Conservation (phyloP, 1,140 invertebrate species). For the Wasmannia auropunctata region DNA sequence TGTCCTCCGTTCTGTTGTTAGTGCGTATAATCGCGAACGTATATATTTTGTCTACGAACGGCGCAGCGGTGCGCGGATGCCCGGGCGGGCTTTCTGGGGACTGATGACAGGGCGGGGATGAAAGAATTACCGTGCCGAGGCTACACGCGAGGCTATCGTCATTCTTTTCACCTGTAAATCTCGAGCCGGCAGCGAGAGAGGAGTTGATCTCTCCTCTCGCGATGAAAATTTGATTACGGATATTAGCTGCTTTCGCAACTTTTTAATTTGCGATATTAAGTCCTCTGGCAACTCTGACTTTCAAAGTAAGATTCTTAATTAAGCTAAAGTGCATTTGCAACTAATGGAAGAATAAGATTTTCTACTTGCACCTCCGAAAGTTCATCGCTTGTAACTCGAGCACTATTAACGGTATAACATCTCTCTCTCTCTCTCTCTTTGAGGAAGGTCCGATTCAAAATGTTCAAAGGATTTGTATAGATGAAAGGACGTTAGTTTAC, state of each 20-base stretch:
- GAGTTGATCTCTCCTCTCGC: constrained; percentile 3
- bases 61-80: too few species aligned
- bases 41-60: constrained; percentile 55
- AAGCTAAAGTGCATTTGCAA: constrained; percentile 60
- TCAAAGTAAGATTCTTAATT: constrained; percentile 54
- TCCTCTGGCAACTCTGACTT: constrained; percentile 31
- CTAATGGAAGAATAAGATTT: constrained; percentile 57
- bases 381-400: constrained; percentile 39
- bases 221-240: constrained; percentile 49
- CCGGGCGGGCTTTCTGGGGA: constrained; percentile 17
- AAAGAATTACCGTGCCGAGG: constrained; percentile 32
- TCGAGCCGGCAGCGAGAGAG: background rate
- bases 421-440: too few species aligned
- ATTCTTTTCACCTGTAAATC: constrained; percentile 32
- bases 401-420: constrained; percentile 47
- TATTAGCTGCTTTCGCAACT: constrained; percentile 52
- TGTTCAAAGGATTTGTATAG: background rate
- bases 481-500: background rate
- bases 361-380: constrained; percentile 47
- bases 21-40: constrained; percentile 59
- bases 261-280: constrained; percentile 58
- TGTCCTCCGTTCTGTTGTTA: constrained; percentile 51
- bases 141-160: background rate
- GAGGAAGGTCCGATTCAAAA: constrained; percentile 6
- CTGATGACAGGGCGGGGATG: background rate